phyloP scores from a whole-genome alignment of 2,113 vertebrate genomes.

The Sitta europaea region DNA sequence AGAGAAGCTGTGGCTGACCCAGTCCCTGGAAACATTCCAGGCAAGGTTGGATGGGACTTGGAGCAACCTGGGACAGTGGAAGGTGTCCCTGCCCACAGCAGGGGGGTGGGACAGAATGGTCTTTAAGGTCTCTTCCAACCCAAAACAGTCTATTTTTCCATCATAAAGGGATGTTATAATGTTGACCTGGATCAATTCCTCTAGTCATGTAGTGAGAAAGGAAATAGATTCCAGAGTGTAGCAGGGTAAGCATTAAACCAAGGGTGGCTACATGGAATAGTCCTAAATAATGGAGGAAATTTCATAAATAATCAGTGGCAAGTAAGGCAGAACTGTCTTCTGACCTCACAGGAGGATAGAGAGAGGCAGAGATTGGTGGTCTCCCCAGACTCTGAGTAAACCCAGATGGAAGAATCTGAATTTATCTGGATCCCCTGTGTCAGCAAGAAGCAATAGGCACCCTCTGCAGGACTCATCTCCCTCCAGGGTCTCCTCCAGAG shows the following conservation, averaged over 20 bases:
- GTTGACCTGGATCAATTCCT: background rate
- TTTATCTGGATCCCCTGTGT: background rate
- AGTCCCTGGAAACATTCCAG: background rate
- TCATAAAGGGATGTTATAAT: background rate
- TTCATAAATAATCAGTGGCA: background rate
- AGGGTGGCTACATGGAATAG: background rate
- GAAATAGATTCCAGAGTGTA: background rate
- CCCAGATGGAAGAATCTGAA: background rate
- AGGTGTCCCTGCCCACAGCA: background rate
- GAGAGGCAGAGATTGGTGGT: background rate
- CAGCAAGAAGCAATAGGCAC: background rate
- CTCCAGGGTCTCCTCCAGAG: background rate
- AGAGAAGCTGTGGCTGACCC: background rate
- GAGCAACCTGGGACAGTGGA: background rate
- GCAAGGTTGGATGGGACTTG: rapidly evolving
- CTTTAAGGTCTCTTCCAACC: background rate
- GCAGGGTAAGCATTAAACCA: background rate
- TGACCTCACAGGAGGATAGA: background rate
- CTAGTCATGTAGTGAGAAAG: background rate
- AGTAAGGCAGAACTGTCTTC: background rate
- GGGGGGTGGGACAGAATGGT: rapidly evolving
- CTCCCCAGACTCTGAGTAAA: background rate
- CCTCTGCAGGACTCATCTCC: background rate
- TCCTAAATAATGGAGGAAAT: background rate
- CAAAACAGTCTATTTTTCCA: background rate